phyloP scores from a whole-genome alignment of 2,888 invertebrate species.

The Chirona hameri region DNA sequence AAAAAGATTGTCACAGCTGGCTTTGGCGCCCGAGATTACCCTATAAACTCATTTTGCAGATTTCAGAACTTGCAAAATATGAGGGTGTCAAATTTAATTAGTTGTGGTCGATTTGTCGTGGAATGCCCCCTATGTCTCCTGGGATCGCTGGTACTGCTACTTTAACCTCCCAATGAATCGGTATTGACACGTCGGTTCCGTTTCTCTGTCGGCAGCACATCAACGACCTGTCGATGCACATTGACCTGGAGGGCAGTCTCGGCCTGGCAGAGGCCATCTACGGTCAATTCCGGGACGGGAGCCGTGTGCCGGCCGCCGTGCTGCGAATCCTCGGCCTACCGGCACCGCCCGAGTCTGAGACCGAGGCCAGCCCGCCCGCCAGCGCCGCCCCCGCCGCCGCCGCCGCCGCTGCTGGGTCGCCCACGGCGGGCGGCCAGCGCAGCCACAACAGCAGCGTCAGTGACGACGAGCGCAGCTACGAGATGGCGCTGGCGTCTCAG shows the following conservation, averaged over 20 bases:
- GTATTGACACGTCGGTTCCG: too few relatives aligned
- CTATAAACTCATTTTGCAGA: too few relatives aligned
- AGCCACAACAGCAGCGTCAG: not conserved
- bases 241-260: slow-evolving; percentile 76
- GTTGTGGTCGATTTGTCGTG: too few relatives aligned
- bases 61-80: too few relatives aligned
- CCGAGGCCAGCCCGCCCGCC: slow-evolving; percentile 48
- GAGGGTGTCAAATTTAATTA: too few relatives aligned
- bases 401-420: not conserved
- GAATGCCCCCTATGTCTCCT: too few relatives aligned
- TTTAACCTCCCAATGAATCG: too few relatives aligned
- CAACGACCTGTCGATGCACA: slow-evolving; percentile 84
- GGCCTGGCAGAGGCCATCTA: slow-evolving; percentile 89
- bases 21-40: too few relatives aligned
- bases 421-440: too few relatives aligned
- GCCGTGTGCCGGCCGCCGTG: slow-evolving; percentile 66
- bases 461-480: not conserved
- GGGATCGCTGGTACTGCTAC: too few relatives aligned
- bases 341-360: too few relatives aligned
- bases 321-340: slow-evolving; percentile 65
- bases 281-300: slow-evolving; percentile 69
- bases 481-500: not conserved
- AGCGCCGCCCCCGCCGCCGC: not conserved
- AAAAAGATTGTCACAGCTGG: too few relatives aligned
- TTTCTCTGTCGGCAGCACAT: slow-evolving; percentile 65